Conservation (phyloP, 2,797 vertebrate species). For the Knipowitschia caucasica region DNA sequence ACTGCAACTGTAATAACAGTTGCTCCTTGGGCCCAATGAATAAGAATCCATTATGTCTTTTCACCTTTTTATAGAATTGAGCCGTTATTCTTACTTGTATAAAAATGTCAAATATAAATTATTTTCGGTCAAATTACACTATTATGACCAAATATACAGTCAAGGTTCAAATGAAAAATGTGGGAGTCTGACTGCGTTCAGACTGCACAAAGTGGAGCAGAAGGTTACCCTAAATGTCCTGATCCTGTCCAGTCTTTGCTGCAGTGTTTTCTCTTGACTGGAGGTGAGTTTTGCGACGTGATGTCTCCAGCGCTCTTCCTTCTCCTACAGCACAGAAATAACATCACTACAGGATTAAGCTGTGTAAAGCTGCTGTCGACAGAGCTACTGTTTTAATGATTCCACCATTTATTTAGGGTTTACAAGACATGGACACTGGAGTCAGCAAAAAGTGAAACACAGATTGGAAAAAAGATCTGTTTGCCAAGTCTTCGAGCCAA, state of each 20-base stretch:
- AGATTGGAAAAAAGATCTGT: not conserved
- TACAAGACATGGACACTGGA: not conserved
- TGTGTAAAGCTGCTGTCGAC: not conserved
- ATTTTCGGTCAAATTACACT: too few relatives aligned
- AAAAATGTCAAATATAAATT: too few relatives aligned
- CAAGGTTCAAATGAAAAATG: too few relatives aligned
- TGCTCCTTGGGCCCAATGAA: too few relatives aligned
- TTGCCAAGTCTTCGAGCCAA: not conserved
- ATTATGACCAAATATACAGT: too few relatives aligned
- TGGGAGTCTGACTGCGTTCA: too few relatives aligned
- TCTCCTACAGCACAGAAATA: constrained; percentile 51
- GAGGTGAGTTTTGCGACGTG: constrained; percentile 59
- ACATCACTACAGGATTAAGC: not conserved
- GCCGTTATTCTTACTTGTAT: too few relatives aligned
- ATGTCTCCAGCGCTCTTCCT: constrained; percentile 64
- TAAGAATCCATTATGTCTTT: too few relatives aligned
- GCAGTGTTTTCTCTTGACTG: constrained; percentile 55
- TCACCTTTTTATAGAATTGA: too few relatives aligned
- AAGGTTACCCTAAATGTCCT: constrained; percentile 69
- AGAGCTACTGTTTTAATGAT: constrained; percentile 5
- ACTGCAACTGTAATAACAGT: too few relatives aligned
- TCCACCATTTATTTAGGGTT: not conserved
- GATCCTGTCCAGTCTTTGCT: constrained; percentile 62
- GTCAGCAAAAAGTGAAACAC: not conserved
- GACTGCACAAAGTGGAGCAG: too few relatives aligned